Base-by-base conservation (phyloP, 2,888 invertebrate species). In the Invenusta paracnida region DNA sequence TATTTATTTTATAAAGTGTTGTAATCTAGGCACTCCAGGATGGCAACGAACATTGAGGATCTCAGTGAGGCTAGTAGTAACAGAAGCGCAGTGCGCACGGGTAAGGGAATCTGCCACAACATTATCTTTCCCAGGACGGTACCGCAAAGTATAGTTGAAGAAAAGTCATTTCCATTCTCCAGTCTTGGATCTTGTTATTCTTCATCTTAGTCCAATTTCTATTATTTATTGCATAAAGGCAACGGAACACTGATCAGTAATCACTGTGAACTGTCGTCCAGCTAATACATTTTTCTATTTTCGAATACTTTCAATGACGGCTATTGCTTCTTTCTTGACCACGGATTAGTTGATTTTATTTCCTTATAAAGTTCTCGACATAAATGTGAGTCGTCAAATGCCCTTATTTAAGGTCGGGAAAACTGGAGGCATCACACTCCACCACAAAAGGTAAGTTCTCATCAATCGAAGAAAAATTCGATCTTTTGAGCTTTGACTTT, bases 31-130 rank as follows among this genome's bases (percentile, higher is more conserved):
- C 73, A 86, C 81, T 0, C 86, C 85, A 11, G 87, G 87, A 66
- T 87, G 87, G 67, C 87, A 87, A 0, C 87, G 82, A 1, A 0
- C n/a, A 11, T 87, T 31, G 66, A 87, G 87, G 0, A 88, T 31
- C 23, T 82, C 82, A 0, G 30, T 86, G 25, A 86, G 83, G n/a
- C 30, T 79, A 48, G 48, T 5, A 11, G 17, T 17, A 48, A 48
- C 17, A 11, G 5, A 17, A 5, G 28, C 28, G 17, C 5, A 48
- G 5, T 48, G 5, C 17, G 48, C 48, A 48, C n/a, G n/a, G n/a
- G n/a, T n/a, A n/a, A n/a, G n/a, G n/a, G n/a, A n/a, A n/a, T n/a
- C n/a, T n/a, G n/a, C n/a, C n/a, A n/a, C n/a, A n/a, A 48, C 48
- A 48, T 48, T 48, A 11, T 48, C 17, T 11, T 17, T 48, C 5